Conservation (phyloP, 2,888 invertebrate species). For the Pharmacophagus antenor region DNA sequence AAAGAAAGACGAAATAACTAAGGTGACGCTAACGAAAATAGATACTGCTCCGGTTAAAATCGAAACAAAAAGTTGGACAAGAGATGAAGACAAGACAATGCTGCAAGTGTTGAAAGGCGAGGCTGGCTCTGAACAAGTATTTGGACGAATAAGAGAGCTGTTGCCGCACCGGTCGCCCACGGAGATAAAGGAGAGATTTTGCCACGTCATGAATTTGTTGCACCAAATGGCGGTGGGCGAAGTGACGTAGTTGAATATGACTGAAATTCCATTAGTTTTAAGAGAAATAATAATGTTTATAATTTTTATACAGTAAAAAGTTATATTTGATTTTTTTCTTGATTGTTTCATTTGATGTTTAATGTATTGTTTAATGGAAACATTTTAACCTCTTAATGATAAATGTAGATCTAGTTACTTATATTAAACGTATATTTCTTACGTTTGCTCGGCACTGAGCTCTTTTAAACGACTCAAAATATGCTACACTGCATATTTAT, state of each 20-base stretch:
- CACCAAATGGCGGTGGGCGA: constrained; percentile 81
- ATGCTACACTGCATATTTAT: no score
- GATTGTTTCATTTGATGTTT: constrained; percentile 35
- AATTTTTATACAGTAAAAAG: constrained; percentile 64
- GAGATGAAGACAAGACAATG: constrained; percentile 91
- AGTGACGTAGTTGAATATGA: constrained; percentile 59
- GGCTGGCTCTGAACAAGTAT: constrained; percentile 82
- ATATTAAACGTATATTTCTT: no score
- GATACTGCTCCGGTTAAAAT: constrained; percentile 33
- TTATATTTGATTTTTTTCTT: constrained; percentile 40
- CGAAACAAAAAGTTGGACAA: constrained; percentile 82
- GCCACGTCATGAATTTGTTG: constrained; percentile 82
- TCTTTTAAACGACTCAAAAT: no score
- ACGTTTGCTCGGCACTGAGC: no score
- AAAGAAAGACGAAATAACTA: constrained; percentile 27
- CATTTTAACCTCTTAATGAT: no score
- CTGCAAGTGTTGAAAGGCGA: constrained; percentile 88
- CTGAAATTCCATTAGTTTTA: constrained; percentile 46
- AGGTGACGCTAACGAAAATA: constrained; percentile 41
- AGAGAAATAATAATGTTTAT: constrained; percentile 58
- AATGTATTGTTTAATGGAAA: no score
- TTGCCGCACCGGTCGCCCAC: constrained; percentile 78
- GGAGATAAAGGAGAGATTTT: constrained; percentile 83
- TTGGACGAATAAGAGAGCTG: constrained; percentile 77
- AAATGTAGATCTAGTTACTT: no score